Evolutionary conservation across 2,113 vertebrate species (phyloP).

Genomic region (Felis catus): DNA sequence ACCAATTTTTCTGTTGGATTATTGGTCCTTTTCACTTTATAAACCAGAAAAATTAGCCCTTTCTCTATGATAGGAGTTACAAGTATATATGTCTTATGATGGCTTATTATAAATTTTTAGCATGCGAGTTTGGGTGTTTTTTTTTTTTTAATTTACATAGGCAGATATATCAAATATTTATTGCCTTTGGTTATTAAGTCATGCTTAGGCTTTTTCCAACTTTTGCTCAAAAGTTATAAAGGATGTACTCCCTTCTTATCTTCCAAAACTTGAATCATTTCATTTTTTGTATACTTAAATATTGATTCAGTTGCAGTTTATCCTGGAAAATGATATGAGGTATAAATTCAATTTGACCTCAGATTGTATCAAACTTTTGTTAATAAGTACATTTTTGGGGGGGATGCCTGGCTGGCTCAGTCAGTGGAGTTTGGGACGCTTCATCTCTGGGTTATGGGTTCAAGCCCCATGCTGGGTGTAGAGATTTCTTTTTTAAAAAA

Average conservation of each 20-base stretch:
- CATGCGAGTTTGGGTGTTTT: not conserved
- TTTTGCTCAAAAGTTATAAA: not conserved
- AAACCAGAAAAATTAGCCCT: not conserved
- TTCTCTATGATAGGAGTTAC: not conserved
- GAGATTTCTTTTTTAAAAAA: too few relatives aligned
- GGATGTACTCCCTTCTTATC: not conserved
- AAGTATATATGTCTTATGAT: not conserved
- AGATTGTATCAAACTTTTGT: not conserved
- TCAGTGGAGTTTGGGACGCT: too few relatives aligned
- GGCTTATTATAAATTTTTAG: not conserved
- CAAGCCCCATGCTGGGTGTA: too few relatives aligned
- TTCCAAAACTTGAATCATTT: not conserved
- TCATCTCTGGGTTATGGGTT: too few relatives aligned
- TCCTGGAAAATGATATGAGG: not conserved
- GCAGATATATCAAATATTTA: not conserved
- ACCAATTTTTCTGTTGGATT: not conserved
- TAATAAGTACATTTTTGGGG: not conserved
- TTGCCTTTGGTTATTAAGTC: not conserved
- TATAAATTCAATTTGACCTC: not conserved
- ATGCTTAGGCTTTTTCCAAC: not conserved
- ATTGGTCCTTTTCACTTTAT: not conserved
- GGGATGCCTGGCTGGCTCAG: too few relatives aligned
- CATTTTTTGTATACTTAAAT: not conserved
- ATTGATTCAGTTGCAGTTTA: not conserved
- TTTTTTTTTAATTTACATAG: not conserved